Conservation (phyloP, 2,797 vertebrate genomes). For the Remorina albescens region DNA sequence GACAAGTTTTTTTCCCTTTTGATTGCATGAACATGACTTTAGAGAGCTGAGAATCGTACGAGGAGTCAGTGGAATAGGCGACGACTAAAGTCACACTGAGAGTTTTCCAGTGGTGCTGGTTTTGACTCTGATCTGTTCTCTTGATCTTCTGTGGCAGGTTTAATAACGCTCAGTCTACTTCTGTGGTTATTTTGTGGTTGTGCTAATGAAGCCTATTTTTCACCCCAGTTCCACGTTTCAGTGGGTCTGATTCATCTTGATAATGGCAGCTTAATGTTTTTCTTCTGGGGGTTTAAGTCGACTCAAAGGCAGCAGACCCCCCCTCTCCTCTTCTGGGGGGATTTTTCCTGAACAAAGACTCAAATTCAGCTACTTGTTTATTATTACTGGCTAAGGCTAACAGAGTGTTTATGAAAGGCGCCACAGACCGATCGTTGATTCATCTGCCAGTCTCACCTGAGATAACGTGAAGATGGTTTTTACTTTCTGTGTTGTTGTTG, state of each 20-base stretch:
- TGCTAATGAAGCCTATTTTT: neutral
- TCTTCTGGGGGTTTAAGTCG: constrained; percentile 2
- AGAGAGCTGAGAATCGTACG: neutral
- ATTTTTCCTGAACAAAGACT: neutral
- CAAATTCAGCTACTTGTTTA: neutral
- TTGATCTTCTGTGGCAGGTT: neutral
- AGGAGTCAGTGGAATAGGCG: too few species aligned
- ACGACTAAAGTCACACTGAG: neutral
- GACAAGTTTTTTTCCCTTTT: neutral
- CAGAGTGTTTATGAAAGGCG: too few species aligned
- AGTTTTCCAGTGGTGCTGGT: neutral
- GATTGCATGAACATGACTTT: neutral
- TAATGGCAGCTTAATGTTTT: constrained; percentile 29
- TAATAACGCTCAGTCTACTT: neutral
- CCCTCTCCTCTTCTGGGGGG: neutral
- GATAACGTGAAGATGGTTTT: too few species aligned
- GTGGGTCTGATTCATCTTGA: constrained; percentile 16
- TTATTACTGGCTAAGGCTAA: neutral
- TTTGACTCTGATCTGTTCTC: neutral
- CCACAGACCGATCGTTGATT: too few species aligned
- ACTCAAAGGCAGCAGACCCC: constrained; percentile 4
- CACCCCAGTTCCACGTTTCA: neutral
- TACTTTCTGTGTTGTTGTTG: neutral
- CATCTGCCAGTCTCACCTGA: too few species aligned
- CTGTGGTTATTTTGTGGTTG: neutral